phyloP scores from a whole-genome alignment of 2,888 invertebrate genomes.

The Lypha dubia region DNA sequence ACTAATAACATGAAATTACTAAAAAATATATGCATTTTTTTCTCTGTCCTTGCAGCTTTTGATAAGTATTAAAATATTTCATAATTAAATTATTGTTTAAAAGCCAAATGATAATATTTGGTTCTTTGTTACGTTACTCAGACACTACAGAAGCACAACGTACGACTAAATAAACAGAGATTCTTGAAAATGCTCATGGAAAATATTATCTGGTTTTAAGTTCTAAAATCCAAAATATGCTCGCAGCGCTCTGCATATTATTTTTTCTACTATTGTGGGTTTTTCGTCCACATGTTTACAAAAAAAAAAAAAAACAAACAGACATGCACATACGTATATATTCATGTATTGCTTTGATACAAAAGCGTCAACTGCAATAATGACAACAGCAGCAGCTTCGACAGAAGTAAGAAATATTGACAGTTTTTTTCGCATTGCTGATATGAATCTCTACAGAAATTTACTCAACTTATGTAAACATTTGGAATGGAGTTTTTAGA shows the following conservation, averaged over 20 bases:
- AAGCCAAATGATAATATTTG: conserved; percentile 68
- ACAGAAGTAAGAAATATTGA: conserved; percentile 57
- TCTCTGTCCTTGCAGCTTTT: conserved; percentile 78
- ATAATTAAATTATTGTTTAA: conserved; percentile 73
- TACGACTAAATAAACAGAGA: background rate
- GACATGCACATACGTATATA: too few relatives aligned
- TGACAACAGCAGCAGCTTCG: background rate
- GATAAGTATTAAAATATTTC: conserved; percentile 81
- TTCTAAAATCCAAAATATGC: conserved; percentile 52
- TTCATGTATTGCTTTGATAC: background rate
- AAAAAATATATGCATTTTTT: too few relatives aligned
- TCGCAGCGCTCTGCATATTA: conserved; percentile 34
- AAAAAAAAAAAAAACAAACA: too few relatives aligned
- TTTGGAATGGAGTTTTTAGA: background rate
- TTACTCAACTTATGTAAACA: background rate
- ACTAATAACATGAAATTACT: too few relatives aligned
- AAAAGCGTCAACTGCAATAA: background rate
- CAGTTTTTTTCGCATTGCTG: background rate
- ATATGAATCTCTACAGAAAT: background rate
- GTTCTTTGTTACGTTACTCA: conserved; percentile 7
- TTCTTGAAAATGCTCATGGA: background rate
- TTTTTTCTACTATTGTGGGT: conserved; percentile 26
- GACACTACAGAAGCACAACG: background rate
- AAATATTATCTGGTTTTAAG: conserved; percentile 5
- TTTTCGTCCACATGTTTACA: background rate